A percentile compares a stretch with the other conserved stretches of the same genome.
phyloP scores from a whole-genome alignment of 1,140 invertebrate genomes.

The Hyposmocoma kahamanoa region DNA sequence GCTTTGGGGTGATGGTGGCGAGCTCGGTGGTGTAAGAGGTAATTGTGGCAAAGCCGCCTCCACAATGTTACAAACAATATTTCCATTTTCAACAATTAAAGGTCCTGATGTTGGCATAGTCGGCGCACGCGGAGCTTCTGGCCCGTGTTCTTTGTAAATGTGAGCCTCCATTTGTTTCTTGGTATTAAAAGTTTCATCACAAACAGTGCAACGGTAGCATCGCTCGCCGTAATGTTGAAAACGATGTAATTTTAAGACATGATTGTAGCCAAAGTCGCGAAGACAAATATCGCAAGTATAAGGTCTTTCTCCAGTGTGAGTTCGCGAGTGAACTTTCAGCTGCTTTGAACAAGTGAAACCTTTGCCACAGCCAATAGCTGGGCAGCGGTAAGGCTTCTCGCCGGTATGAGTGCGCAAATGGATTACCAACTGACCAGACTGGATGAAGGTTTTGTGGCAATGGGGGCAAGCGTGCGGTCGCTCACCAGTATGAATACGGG shows the following conservation, averaged over 20 bases:
- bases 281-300: conserved; percentile 78
- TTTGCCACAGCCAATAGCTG: conserved; percentile 85
- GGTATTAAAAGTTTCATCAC: conserved; percentile 90
- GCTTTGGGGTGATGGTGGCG: conserved; percentile 70
- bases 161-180: conserved; percentile 93
- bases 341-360: conserved; percentile 94
- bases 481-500: conserved; percentile 93
- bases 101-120: conserved; percentile 40
- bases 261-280: conserved; percentile 87
- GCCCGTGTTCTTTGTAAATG: conserved; percentile 89
- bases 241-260: conserved; percentile 90
- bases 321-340: conserved; percentile 88
- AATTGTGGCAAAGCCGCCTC: conserved; percentile 80
- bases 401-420: conserved; percentile 92
- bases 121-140: conserved; percentile 71
- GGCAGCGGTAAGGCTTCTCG: conserved; percentile 93
- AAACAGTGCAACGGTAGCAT: conserved; percentile 93
- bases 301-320: conserved; percentile 90
- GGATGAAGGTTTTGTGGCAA: conserved; percentile 93
- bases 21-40: conserved; percentile 78
- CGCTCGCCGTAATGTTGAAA: conserved; percentile 94
- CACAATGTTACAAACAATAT: conserved; percentile 80
- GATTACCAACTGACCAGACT: conserved; percentile 89
- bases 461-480: conserved; percentile 95
- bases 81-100: conserved; percentile 73